These are phyloP conservation scores for Vanacampus margaritifer DNA, from an alignment of 2,113 vertebrate genomes.

Conservation along the genomic window DNA sequence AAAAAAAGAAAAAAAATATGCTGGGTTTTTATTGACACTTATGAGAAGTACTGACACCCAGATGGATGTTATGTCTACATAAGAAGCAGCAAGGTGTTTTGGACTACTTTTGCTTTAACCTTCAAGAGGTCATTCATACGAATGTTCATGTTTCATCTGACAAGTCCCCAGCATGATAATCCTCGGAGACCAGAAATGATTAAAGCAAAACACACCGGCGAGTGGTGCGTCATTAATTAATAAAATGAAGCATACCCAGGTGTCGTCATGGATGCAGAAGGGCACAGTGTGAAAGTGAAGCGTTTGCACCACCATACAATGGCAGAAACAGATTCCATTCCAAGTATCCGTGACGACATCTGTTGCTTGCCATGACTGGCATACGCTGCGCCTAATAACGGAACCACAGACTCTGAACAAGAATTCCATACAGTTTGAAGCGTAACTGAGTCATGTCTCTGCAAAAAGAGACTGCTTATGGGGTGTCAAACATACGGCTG, in stretches of 20 bases:
- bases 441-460: too few relatives aligned
- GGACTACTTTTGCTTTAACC: background rate
- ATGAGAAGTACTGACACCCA: background rate
- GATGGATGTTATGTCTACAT: background rate
- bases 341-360: background rate
- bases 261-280: background rate
- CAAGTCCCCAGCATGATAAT: background rate
- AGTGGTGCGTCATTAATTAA: background rate
- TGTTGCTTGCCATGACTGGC: background rate
- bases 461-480: too few relatives aligned
- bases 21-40: too few relatives aligned
- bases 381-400: background rate
- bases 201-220: background rate
- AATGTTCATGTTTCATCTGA: background rate
- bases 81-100: background rate
- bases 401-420: background rate
- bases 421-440: background rate
- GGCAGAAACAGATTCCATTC: background rate
- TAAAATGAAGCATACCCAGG: background rate
- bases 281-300: background rate
- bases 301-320: background rate
- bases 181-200: background rate
- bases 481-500: too few relatives aligned
- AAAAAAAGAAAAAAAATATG: too few relatives aligned
- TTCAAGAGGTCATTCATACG: background rate